Conservation (phyloP, 2,113 vertebrate species). For the human (Homo sapiens) region DNA sequence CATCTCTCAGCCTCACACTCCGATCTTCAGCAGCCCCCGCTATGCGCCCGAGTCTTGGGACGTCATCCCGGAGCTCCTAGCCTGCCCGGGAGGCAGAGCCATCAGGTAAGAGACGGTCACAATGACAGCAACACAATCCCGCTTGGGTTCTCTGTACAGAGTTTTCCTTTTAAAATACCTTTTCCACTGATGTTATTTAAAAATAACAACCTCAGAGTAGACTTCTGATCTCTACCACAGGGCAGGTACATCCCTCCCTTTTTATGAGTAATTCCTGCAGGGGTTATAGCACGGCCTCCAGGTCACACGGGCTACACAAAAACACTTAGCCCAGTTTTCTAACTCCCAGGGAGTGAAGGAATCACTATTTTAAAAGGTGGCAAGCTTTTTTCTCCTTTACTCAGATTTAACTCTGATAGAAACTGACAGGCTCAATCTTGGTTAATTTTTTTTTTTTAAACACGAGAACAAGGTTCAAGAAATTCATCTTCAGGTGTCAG, state of each 20-base stretch:
- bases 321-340: not conserved
- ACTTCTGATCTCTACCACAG: not conserved
- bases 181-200: not conserved
- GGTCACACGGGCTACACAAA: accelerated
- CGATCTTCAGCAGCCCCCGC: accelerated
- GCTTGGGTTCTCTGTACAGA: not conserved
- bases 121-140: not conserved
- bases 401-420: conserved; percentile 45
- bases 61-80: not conserved
- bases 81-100: accelerated
- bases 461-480: not conserved
- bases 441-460: not conserved
- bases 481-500: not conserved
- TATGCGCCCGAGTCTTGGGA: accelerated
- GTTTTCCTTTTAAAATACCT: conserved; percentile 6
- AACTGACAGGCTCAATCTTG: conserved; percentile 40
- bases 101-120: not conserved
- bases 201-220: not conserved
- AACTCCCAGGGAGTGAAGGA: not conserved
- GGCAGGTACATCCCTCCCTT: not conserved
- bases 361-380: not conserved
- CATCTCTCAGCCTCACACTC: not conserved
- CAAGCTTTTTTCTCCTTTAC: not conserved
- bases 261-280: not conserved
- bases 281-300: not conserved